Evolutionary conservation across 2,888 invertebrate species (phyloP).

Genomic region (Caenorhabditis sp.): DNA sequence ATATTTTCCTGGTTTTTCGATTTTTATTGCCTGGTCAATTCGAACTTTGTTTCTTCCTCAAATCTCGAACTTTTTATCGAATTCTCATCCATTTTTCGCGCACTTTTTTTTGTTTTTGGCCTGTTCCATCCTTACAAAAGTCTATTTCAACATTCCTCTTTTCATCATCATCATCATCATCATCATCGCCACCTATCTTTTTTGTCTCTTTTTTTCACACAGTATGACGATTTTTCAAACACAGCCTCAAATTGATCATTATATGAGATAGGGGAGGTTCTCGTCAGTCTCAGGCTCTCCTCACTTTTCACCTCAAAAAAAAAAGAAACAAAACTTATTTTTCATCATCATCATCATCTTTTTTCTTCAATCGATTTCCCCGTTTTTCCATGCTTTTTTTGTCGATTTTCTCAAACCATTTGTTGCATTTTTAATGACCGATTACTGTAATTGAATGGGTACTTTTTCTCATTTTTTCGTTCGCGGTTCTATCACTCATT

Average conservation of each 20-base stretch:
- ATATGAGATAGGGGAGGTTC: background rate
- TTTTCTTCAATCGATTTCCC: background rate
- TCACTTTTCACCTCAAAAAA: background rate
- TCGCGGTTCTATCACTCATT: no score
- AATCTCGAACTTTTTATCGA: background rate
- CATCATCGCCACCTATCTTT: background rate
- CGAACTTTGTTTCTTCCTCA: no score
- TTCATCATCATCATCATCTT: background rate
- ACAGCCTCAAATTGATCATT: background rate
- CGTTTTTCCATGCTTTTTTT: background rate
- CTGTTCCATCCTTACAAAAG: no score
- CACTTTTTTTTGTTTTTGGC: no score
- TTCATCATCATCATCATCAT: no score
- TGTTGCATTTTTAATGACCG: no score
- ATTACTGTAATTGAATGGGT: no score
- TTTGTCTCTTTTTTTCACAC: background rate
- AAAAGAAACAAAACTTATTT: conserved; percentile 1
- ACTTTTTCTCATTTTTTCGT: no score
- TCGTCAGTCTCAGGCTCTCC: background rate
- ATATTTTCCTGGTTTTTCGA: no score
- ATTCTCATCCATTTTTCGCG: background rate
- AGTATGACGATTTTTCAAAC: background rate
- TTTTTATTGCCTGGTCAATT: no score
- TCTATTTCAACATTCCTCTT: background rate
- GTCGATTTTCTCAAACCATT: no score